Percentiles rank a stretch among this genome's conserved stretches.
Conservation (phyloP, 2,888 invertebrate genomes). For the Geotrupes spiniger region DNA sequence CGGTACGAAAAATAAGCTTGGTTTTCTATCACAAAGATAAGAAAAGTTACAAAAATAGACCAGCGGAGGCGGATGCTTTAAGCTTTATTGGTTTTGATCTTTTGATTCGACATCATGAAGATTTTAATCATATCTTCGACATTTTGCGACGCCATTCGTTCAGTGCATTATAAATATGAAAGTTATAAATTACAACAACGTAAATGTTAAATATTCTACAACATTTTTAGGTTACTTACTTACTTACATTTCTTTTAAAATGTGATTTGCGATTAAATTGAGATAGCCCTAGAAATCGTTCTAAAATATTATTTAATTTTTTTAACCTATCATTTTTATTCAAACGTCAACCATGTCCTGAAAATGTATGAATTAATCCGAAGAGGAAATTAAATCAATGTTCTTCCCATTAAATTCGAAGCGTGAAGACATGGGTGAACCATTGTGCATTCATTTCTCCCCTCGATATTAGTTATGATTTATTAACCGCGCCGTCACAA, state of each 20-base stretch:
- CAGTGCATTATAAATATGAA: too few species aligned
- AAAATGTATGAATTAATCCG: not conserved
- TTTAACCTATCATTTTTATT: not conserved
- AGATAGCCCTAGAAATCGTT: too few species aligned
- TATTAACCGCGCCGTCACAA: constrained; percentile 46
- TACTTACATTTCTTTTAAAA: too few species aligned
- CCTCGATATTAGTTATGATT: constrained; percentile 48
- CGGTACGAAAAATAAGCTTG: constrained; percentile 20
- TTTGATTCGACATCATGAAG: constrained; percentile 1
- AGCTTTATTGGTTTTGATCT: constrained; percentile 17
- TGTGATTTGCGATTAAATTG: too few species aligned
- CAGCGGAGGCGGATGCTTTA: constrained; percentile 10
- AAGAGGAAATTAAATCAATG: constrained; percentile 14
- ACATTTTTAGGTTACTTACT: too few species aligned
- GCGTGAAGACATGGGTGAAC: constrained; percentile 33
- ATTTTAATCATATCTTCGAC: too few species aligned
- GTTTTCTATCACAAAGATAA: constrained; percentile 22
- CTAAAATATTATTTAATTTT: too few species aligned
- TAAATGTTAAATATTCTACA: too few species aligned
- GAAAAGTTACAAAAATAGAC: constrained; percentile 19
- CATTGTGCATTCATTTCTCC: constrained; percentile 29
- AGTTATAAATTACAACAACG: too few species aligned
- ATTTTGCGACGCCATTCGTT: too few species aligned
- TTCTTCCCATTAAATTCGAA: constrained; percentile 12
- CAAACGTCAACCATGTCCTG: too few species aligned